Conservation (phyloP, 1,140 invertebrate genomes). For the Arion vulgaris region DNA sequence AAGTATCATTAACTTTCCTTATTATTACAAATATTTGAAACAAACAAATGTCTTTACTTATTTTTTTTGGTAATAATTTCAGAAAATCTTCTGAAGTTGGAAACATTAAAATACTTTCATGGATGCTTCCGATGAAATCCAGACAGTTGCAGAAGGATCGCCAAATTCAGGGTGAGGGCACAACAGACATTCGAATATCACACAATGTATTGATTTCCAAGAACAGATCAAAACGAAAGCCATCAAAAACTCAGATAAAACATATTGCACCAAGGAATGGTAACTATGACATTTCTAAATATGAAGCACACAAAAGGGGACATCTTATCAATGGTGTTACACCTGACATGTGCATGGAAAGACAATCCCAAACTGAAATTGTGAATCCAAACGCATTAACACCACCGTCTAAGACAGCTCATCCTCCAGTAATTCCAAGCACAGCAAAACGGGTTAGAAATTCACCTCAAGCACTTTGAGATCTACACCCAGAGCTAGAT, state of each 20-base stretch:
- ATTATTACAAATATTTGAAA: too few species aligned
- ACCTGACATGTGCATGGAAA: background rate
- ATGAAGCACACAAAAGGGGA: constrained; percentile 21
- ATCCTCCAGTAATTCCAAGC: background rate
- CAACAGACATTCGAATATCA: too few species aligned
- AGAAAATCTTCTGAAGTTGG: too few species aligned
- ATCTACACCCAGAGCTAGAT: background rate
- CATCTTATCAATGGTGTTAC: constrained; percentile 28
- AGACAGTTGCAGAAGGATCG: too few species aligned
- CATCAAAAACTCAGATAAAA: constrained; percentile 45
- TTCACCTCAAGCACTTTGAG: background rate
- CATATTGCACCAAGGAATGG: constrained; percentile 35
- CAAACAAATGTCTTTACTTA: too few species aligned
- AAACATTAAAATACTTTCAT: too few species aligned
- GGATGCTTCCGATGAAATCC: too few species aligned
- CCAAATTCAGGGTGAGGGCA: too few species aligned
- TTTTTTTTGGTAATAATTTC: too few species aligned
- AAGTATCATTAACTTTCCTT: too few species aligned
- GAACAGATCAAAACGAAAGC: constrained; percentile 44
- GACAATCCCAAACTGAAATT: background rate
- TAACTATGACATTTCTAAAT: constrained; percentile 20
- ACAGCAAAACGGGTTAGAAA: constrained; percentile 1
- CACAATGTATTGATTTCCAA: background rate
- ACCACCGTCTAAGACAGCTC: background rate
- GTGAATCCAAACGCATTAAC: background rate